Percentiles rank a stretch among this genome's conserved stretches.
These are phyloP conservation scores for Mormyrus iriodes DNA, from an alignment of 2,113 vertebrate species.

Conservation along the genomic window DNA sequence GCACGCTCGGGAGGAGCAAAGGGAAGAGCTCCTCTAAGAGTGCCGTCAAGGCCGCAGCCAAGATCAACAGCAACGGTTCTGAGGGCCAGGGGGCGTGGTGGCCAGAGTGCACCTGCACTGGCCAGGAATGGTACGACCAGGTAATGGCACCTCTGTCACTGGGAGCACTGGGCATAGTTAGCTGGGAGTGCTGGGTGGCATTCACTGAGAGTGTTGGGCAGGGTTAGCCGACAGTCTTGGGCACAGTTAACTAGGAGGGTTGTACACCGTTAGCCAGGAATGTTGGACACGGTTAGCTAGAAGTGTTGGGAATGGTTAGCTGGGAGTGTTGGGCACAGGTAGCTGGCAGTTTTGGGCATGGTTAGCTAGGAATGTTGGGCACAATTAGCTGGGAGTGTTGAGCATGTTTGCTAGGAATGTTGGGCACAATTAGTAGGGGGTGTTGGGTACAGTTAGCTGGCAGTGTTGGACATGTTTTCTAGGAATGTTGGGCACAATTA, in stretches of 20 bases:
- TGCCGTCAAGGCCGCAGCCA: slow-evolving; percentile 73
- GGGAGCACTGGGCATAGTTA: background rate
- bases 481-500: background rate
- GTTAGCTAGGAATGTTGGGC: background rate
- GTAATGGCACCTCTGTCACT: slow-evolving; percentile 55
- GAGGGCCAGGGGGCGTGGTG: slow-evolving; percentile 81
- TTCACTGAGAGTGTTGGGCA: background rate
- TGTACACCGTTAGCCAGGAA: background rate
- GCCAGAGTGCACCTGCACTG: slow-evolving; percentile 96
- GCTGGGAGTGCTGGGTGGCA: slow-evolving; percentile 23
- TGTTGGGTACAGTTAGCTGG: slow-evolving; percentile 18
- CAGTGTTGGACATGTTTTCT: no score
- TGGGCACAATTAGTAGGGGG: slow-evolving; percentile 81
- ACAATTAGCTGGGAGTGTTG: background rate
- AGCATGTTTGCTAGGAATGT: slow-evolving; percentile 74
- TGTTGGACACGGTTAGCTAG: background rate
- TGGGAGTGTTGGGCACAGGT: background rate
- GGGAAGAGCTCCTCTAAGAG: slow-evolving; percentile 78
- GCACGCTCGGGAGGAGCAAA: slow-evolving; percentile 85
- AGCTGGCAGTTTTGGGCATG: background rate
- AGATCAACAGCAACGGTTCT: slow-evolving; percentile 83
- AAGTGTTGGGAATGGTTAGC: background rate
- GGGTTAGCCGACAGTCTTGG: background rate
- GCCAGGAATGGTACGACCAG: slow-evolving; percentile 98
- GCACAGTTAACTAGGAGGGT: background rate